Base-by-base conservation (phyloP, 2,888 invertebrate species). In the Ectemnius continuus region DNA sequence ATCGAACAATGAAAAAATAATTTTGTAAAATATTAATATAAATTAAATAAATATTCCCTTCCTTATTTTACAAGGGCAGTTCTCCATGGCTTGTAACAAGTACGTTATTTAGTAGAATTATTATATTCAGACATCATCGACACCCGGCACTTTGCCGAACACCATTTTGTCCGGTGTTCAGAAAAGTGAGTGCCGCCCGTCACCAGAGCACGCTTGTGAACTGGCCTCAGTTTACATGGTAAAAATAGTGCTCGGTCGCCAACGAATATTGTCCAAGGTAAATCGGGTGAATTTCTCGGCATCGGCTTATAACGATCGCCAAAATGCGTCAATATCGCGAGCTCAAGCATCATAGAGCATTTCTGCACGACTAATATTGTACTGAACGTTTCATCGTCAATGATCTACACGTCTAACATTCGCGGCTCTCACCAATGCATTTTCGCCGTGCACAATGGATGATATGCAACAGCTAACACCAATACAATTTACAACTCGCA, bases 231-330 rank as follows among this genome's bases (percentile, higher is more conserved):
- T 79, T 79, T 78, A 64, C 60, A 67, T 69, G 71, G 69, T 66
- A 79, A 86, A 85, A 83, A 78, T 80, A 85, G 75, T 76, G 73
- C n/a, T 67, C 63, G 61, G 63, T 76, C 60, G 69, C 69, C 63
- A 61, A 79, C 82, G 68, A 69, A 78, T 63, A 70, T 74, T 66
- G 62, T 75, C 64, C 68, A 81, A 88, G 88, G 89, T 89, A 89
- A 89, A 89, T 89, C 89, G 82, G 83, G 83, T 52, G 74, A 86
- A 86, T 83, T 82, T 80, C 78, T 62, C 72, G 70, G 61, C 87
- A 88, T 89, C 89, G 68, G 72, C n/a, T 60, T 18, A 6, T 73
- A 70, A 76, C 67, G 66, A 36, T 23, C 14, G 16, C 28, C 64
- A 69, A 70, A 70, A 64, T 57, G 20, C 56, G 36, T 16, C 46